A percentile compares a stretch with the other conserved stretches of the same genome.
These are phyloP conservation scores for Eristalis pertinax DNA, from an alignment of 2,888 invertebrate species.

Conservation along the genomic window DNA sequence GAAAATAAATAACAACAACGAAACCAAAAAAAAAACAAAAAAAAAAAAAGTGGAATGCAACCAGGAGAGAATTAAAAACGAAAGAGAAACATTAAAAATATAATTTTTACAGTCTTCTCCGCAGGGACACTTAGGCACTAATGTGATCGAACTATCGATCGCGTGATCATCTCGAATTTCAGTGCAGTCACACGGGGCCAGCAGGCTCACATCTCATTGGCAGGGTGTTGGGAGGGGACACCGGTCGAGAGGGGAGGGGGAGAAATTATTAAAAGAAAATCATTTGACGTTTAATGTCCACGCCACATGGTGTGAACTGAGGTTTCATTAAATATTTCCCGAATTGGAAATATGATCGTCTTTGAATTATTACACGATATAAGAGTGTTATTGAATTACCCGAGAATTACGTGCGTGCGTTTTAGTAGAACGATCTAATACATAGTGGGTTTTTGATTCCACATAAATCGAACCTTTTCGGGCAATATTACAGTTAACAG, in stretches of 20 bases:
- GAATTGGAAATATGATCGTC: conserved; percentile 51
- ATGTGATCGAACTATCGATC: conserved; percentile 39
- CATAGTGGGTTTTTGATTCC: conserved; percentile 2
- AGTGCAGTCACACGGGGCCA: conserved; percentile 22
- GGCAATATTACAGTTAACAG: background rate
- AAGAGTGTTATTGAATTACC: conserved; percentile 1
- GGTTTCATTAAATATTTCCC: conserved; percentile 29
- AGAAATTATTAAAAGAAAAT: conserved; percentile 45
- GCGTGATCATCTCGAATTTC: conserved; percentile 57
- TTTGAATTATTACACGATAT: conserved; percentile 29
- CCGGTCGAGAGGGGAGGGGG: background rate
- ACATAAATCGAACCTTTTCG: background rate
- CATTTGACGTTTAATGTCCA: conserved; percentile 45
- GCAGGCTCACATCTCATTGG: background rate
- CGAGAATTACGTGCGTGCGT: conserved; percentile 33
- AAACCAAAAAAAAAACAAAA: conserved; percentile 1
- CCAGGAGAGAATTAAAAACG: background rate
- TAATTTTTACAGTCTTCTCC: conserved; percentile 42
- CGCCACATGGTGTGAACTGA: conserved; percentile 49
- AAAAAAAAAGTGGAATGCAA: background rate
- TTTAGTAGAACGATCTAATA: conserved; percentile 22
- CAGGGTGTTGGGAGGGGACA: too few species aligned
- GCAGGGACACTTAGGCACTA: conserved; percentile 46
- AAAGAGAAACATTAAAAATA: conserved; percentile 33
- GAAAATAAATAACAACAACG: conserved; percentile 19